Percentiles rank a stretch among this genome's conserved stretches.
Conservation (phyloP, 1,140 invertebrate genomes). For the Orchestia grillus region DNA sequence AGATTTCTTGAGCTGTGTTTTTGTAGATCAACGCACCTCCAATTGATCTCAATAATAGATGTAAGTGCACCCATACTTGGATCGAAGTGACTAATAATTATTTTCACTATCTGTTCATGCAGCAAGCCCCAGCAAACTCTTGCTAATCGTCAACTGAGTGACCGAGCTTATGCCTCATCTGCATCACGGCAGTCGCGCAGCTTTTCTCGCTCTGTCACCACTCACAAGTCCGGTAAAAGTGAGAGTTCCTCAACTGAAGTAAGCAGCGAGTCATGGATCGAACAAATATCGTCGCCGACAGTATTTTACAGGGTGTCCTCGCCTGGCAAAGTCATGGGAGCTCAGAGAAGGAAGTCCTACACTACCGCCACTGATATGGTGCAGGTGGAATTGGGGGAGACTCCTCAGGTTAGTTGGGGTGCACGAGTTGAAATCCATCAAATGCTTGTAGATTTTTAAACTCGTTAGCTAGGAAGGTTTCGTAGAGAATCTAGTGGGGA, state of each 20-base stretch:
- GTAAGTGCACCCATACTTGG: too few species aligned
- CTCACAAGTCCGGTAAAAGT: not conserved
- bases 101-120: not conserved
- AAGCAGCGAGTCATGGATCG: constrained; percentile 29
- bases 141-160: not conserved
- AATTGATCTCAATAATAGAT: not conserved
- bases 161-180: not conserved
- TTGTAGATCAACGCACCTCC: not conserved
- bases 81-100: not conserved
- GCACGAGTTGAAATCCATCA: not conserved
- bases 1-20: too few species aligned
- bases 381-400: not conserved
- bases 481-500: not conserved
- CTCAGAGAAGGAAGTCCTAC: constrained; percentile 42
- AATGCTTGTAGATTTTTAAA: not conserved
- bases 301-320: constrained; percentile 15
- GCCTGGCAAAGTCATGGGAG: constrained; percentile 4
- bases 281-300: constrained; percentile 11
- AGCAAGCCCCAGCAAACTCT: not conserved
- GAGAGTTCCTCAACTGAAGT: not conserved
- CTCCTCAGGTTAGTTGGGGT: not conserved
- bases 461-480: not conserved
- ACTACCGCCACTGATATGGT: not conserved
- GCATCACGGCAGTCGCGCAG: not conserved
- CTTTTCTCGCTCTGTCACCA: not conserved